Percentiles rank a stretch among this genome's conserved stretches.
phyloP scores from a whole-genome alignment of 2,797 vertebrate species.

The Pseudochirops corinnae region DNA sequence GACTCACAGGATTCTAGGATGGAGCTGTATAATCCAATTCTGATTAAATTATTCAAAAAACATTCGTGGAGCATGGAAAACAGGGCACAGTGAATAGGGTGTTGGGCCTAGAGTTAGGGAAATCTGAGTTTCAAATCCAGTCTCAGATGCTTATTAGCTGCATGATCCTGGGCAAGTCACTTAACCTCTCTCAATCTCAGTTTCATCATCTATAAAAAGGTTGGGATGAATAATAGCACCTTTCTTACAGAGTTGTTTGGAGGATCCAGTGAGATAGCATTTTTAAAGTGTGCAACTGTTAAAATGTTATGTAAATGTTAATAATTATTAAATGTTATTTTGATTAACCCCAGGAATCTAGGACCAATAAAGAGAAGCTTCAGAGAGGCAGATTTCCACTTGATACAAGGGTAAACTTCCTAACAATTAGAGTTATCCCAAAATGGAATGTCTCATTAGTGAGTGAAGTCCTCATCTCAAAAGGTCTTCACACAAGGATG shows the following conservation, averaged over 20 bases:
- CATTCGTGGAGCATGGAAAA: background rate
- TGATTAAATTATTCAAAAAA: background rate
- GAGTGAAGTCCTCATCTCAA: background rate
- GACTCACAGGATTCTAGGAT: background rate
- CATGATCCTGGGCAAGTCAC: background rate
- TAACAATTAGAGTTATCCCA: background rate
- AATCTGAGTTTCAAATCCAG: background rate
- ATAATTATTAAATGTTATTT: background rate
- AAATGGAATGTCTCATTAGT: background rate
- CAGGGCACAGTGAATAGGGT: background rate
- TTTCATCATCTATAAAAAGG: background rate
- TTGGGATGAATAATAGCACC: background rate
- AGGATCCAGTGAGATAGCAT: background rate
- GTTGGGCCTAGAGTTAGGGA: background rate
- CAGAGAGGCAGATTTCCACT: background rate
- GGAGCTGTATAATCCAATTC: background rate
- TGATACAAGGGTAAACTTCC: background rate
- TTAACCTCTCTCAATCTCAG: background rate
- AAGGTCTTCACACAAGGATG: background rate
- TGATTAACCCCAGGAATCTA: background rate
- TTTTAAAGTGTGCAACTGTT: background rate
- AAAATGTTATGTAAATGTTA: background rate
- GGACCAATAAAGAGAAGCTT: background rate
- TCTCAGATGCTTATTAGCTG: background rate
- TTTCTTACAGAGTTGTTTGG: background rate